These are phyloP conservation scores for Cephus runcator DNA, from an alignment of 2,888 invertebrate species.

Conservation along the genomic window DNA sequence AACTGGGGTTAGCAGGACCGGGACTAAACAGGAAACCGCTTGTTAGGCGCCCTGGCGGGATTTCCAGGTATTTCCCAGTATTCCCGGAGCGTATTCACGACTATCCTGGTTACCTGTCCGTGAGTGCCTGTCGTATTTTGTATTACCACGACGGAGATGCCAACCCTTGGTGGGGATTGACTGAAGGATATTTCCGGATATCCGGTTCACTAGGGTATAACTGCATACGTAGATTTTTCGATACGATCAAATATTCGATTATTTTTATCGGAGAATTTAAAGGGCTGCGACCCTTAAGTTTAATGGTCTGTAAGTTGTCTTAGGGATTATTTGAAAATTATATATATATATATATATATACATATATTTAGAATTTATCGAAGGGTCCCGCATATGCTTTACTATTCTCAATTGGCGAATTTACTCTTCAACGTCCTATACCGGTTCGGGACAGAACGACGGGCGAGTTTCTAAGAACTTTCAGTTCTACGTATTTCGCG, in stretches of 20 bases:
- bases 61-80: neutral
- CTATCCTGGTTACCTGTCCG: neutral
- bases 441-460: slow-evolving; percentile 15
- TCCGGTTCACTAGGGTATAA: neutral
- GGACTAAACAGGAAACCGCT: neutral
- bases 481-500: slow-evolving; percentile 37
- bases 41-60: neutral
- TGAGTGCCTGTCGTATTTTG: neutral
- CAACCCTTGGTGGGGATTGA: neutral
- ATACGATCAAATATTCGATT: neutral
- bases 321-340: neutral
- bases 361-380: neutral
- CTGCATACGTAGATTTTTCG: neutral
- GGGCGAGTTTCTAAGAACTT: slow-evolving; percentile 49
- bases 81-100: neutral
- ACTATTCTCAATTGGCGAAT: slow-evolving; percentile 42
- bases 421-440: slow-evolving; percentile 34
- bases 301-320: neutral
- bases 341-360: neutral
- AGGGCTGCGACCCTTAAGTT: neutral
- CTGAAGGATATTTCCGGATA: neutral
- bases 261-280: neutral
- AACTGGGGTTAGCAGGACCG: neutral
- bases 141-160: neutral
- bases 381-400: slow-evolving; percentile 19